phyloP scores from a whole-genome alignment of 1,140 invertebrate genomes.

The Drosophila mojavensis region DNA sequence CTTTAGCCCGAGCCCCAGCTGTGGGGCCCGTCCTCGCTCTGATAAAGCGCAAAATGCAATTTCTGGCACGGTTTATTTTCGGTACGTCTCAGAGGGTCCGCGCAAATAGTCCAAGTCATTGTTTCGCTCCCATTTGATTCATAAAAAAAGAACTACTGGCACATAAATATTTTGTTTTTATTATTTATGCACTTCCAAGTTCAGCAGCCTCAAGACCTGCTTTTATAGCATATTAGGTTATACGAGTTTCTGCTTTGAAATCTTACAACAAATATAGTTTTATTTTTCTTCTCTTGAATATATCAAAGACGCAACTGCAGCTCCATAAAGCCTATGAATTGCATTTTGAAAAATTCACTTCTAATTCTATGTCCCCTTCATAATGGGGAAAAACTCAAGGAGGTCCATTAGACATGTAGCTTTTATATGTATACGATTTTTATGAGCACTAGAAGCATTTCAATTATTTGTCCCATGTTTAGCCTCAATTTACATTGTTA shows the following conservation, averaged over 20 bases:
- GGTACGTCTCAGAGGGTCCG: conserved; percentile 38
- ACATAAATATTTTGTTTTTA: conserved; percentile 7
- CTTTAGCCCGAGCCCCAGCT: background rate
- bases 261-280: conserved; percentile 9
- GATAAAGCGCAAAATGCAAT: conserved; percentile 50
- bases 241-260: conserved; percentile 18
- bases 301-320: background rate
- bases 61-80: conserved; percentile 64
- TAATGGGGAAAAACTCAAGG: no score
- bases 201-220: background rate
- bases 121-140: conserved; percentile 39
- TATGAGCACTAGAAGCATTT: no score
- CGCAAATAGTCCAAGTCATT: conserved; percentile 51
- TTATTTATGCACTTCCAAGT: conserved; percentile 9
- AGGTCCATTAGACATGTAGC: no score
- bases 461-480: no score
- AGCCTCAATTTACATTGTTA: no score
- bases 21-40: background rate
- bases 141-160: conserved; percentile 13
- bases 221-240: conserved; percentile 39
- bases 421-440: no score
- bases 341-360: no score
- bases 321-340: no score
- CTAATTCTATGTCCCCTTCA: no score
- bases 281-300: background rate